Base-by-base conservation (phyloP, 1,140 invertebrate species). In the Antheraea pernyi region DNA sequence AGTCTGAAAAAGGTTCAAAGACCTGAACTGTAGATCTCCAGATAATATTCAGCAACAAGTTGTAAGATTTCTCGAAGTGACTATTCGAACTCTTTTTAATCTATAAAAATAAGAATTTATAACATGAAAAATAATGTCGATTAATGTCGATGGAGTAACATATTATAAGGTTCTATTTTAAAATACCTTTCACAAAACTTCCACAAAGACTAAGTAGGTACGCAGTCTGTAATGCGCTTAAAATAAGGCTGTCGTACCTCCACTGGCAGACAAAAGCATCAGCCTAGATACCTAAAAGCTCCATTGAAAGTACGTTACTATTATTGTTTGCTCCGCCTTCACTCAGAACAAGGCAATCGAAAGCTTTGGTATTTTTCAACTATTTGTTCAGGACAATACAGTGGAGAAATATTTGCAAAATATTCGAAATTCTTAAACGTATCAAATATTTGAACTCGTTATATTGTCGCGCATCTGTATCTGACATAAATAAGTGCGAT, bases 341-440 rank as follows among this genome's bases (percentile, higher is more conserved):
- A 75, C 76, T 80, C 77, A 86, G 83, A 88, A 79, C 79, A 72
- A 78, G 79, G 72, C 74, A 84, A 82, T 86, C 79, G 78, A 84
- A 74, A 81, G 73, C 61, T 73, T 71, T 70, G 39, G 65, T 63
- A 65, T 74, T 68, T 70, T 67, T 59, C 18, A 22, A 22, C 46
- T 65, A 48, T 65, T 65, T 65, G 48, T 65, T 65, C 18, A 48
- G 39, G 64, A 65, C 19, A 65, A 65, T 19, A 48, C 46, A 65
- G 19, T 30, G 42, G 64, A 53, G 7, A 42, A 48, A 65, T 48
- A 65, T 46, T 48, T 42, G 64, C 18, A 13, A 9, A 42, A 22
- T 53, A 53, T 65, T 11, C 64, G 39, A 65, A 37, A n/a, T 19
- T 19, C 19, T 48, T 65, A 19, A 7, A 65, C 60, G 19, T 61